Evolutionary conservation across 2,113 vertebrate species (phyloP).

Genomic region (Pelobates fuscus): DNA sequence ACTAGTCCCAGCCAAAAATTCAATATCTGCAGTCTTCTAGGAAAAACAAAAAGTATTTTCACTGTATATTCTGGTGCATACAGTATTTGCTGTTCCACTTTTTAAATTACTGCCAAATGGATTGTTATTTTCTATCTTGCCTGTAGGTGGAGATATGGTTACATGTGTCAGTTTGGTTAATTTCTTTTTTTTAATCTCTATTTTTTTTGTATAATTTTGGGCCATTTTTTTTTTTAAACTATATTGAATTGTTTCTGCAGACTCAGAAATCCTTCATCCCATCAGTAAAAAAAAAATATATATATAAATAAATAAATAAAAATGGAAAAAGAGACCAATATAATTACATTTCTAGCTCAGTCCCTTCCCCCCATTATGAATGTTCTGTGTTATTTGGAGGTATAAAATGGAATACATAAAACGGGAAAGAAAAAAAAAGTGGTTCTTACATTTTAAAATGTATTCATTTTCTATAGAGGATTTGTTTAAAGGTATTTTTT

Average conservation of each 20-base stretch:
- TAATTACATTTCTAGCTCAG: conserved; percentile 36
- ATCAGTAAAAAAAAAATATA: conserved; percentile 31
- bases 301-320: conserved; percentile 32
- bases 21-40: no score
- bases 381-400: conserved; percentile 29
- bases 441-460: conserved; percentile 1
- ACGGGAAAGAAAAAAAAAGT: not conserved
- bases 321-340: conserved; percentile 43
- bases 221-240: conserved; percentile 13
- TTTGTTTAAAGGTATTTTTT: not conserved
- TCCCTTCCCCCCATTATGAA: conserved; percentile 20
- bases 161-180: not conserved
- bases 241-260: conserved; percentile 48
- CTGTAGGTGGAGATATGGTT: conserved; percentile 30
- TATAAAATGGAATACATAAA: conserved; percentile 20
- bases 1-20: no score
- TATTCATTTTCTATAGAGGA: not conserved
- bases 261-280: conserved; percentile 45
- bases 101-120: no score
- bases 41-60: no score
- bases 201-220: conserved; percentile 32
- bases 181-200: conserved; percentile 30
- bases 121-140: not conserved
- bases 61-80: no score
- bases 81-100: no score